Base-by-base conservation (phyloP, 2,888 invertebrate genomes). In the Pinctada fucata region DNA sequence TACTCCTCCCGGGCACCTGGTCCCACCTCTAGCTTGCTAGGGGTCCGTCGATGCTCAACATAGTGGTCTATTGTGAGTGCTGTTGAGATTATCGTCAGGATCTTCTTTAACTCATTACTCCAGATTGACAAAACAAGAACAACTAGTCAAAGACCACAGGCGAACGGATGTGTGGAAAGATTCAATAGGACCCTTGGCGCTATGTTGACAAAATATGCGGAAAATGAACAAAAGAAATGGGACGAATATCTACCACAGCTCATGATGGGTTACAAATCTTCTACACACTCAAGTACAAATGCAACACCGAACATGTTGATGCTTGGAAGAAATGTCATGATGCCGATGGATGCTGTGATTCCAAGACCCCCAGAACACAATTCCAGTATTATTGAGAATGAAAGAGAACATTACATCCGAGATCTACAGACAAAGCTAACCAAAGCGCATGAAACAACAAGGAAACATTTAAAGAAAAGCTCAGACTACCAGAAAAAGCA, bases 131-230 rank as follows among this genome's bases (percentile, higher is more conserved):
- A 72, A 64, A 72, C 64, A 0, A 5, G 72, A 45, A 72, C 72
- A 8, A 47, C 72, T 5, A 45, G 64, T 45, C 64, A 58, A 63
- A 5, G 64, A 10, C 72, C 72, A 8, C 64, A 72, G 64, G 51
- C 45, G n/a, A 58, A 72, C 48, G 72, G 72, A 3, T 45, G 5
- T 10, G 72, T 64, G 3, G 63, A 64, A 63, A n/a, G 64, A 4
- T 16, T 50, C n/a, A 63, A 63, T 31, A 3, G 58, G 13, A 72
- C 72, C n/a, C 3, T 64, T 47, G 6, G 45, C 3, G 64, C 5
- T 45, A 72, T 72, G 72, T n/a, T 72, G 4, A 45, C 72, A 8
- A 80, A 84, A 75, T 88, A 84, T 78, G 80, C 84, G 31, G 65
- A 85, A 45, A 68, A 81, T 5, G 63, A 64, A 10, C 72, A 72